phyloP scores from a whole-genome alignment of 2,888 invertebrate genomes.

The Raillietiella orientalis region DNA sequence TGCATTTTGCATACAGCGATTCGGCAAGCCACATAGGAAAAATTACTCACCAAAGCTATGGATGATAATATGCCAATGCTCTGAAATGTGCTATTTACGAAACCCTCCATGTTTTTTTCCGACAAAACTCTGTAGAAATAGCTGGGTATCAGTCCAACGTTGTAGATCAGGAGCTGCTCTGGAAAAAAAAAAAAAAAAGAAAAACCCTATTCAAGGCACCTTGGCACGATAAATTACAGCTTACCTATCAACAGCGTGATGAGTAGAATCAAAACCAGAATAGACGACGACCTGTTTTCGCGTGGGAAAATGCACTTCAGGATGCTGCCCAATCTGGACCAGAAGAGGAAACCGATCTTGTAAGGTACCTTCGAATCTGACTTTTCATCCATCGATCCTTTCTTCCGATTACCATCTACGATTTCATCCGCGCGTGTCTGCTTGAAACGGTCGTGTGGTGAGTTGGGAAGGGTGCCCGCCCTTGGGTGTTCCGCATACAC shows the following conservation, averaged over 20 bases:
- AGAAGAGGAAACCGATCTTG: no score
- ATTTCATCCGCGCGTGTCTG: no score
- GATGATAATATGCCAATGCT: slow-evolving; percentile 9
- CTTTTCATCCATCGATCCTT: no score
- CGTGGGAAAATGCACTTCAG: no score
- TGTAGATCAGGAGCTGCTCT: slow-evolving; percentile 19
- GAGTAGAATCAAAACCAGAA: slow-evolving; percentile 6
- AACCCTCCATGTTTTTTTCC: slow-evolving; percentile 14
- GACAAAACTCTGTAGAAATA: slow-evolving; percentile 18
- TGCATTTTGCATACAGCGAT: slow-evolving; percentile 6
- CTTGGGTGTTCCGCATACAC: no score
- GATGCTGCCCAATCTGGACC: no score
- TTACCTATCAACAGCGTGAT: slow-evolving; percentile 7
- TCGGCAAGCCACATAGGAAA: slow-evolving; percentile 4
- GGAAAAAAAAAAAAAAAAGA: slow-evolving; percentile 8
- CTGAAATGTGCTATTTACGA: slow-evolving; percentile 10
- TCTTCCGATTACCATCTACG: no score
- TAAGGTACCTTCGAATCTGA: no score
- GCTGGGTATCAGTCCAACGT: slow-evolving; percentile 19
- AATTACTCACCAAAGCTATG: slow-evolving; percentile 13
- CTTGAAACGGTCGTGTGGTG: no score
- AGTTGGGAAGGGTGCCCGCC: no score
- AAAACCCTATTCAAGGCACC: background rate
- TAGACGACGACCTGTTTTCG: no score
- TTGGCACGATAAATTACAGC: background rate